Base-by-base conservation (phyloP, 2,888 invertebrate genomes). In the Agriopis aurantiaria region DNA sequence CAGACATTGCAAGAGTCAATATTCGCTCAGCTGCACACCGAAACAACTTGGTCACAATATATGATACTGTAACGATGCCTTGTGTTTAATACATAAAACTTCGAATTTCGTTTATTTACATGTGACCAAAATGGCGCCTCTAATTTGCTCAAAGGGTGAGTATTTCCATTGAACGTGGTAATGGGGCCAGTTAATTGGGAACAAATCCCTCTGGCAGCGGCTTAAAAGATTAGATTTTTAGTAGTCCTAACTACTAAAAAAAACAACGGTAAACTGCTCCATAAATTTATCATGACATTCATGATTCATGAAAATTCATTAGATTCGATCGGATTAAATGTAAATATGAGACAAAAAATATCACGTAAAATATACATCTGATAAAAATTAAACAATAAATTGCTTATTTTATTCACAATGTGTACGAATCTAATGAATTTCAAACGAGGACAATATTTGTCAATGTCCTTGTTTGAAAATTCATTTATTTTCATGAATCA, bases 1-100 rank as follows among this genome's bases (percentile, higher is more conserved):
- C 71, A 73, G 63, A 72, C 71, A 51, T 59, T 61, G 72, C 82
- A 80, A 78, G 75, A 79, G 77, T 78, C 78, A 81, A 85, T 83
- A 82, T 80, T 78, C 72, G 78, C 76, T 78, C 67, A 78, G 72
- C 73, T 77, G 77, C 65, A 79, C 74, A 43, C 10, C 33, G 17
- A 3, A 56, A 48, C 6, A 57, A 45, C 57, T 17, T 46, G 14
- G 46, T 40, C 48, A 48, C 23, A 48, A 40, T 23, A 17, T 52
- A 48, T 7, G 7, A 8, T 43, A 43, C 8, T 12, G 48, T 12
- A 48, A 12, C 48, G n/a, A n/a, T 48, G 12, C 9, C 33, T 33
- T 33, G 33, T 33, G 33, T 33, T 33, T 33, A 33, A 33, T 33
- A 33, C 5, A 33, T 33, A 5, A 33, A 33, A 33, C 33, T 33